These are phyloP conservation scores for Campaea margaritaria DNA, from an alignment of 2,888 invertebrate species.

Conservation along the genomic window DNA sequence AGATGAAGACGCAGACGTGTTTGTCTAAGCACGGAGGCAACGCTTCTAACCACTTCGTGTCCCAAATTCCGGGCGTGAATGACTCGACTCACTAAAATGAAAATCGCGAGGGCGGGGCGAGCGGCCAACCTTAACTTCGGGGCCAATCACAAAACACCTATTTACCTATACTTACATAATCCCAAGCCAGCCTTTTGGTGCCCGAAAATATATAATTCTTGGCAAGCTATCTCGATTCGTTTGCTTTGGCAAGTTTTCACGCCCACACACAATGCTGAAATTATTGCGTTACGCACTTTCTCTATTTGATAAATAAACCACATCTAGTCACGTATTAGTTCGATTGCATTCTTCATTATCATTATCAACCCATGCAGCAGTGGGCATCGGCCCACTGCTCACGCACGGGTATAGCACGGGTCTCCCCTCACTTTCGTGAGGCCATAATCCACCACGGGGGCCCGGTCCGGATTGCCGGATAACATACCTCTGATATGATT, in stretches of 20 bases:
- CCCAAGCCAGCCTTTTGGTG: conserved; percentile 51
- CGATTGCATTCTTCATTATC: too few species aligned
- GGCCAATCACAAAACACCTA: conserved; percentile 66
- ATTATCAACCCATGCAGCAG: too few species aligned
- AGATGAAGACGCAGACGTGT: too few species aligned
- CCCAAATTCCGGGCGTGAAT: conserved; percentile 36
- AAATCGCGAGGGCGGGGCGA: conserved; percentile 75
- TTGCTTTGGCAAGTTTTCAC: conserved; percentile 27
- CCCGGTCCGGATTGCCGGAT: too few species aligned
- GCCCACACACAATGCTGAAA: conserved; percentile 20
- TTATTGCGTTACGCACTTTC: neutral
- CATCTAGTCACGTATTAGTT: too few species aligned
- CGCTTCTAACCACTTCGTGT: conserved; percentile 19
- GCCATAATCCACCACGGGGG: too few species aligned
- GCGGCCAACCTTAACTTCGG: conserved; percentile 37
- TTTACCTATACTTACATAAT: conserved; percentile 61
- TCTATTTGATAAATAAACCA: neutral
- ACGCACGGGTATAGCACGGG: too few species aligned
- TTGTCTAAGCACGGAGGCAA: conserved; percentile 1
- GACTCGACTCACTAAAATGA: conserved; percentile 49
- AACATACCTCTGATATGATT: too few species aligned
- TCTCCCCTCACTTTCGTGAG: too few species aligned
- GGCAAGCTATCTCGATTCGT: conserved; percentile 35
- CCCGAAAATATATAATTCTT: conserved; percentile 50
- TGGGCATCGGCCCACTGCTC: too few species aligned